Percentiles rank a stretch among this genome's conserved stretches.
phyloP scores from a whole-genome alignment of 2,113 vertebrate species.

The Nycticryphes semicollaris region DNA sequence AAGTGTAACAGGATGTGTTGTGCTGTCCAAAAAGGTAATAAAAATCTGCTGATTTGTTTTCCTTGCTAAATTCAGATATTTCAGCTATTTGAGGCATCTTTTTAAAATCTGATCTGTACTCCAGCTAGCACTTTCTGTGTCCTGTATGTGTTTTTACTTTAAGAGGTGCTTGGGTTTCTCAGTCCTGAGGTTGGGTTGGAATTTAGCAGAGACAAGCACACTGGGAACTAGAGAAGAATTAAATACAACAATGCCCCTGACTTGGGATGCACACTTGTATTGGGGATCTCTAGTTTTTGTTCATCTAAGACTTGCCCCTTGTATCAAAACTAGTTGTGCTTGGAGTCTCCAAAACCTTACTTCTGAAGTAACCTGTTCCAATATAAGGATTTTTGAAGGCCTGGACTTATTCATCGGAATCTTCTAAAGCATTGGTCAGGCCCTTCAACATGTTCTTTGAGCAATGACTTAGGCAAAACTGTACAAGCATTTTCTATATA shows the following conservation, averaged over 20 bases:
- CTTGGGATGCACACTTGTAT: neutral
- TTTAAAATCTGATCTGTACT: neutral
- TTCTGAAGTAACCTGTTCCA: neutral
- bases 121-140: neutral
- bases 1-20: neutral
- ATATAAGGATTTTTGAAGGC: neutral
- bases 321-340: neutral
- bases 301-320: neutral
- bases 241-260: neutral
- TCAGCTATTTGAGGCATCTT: neutral
- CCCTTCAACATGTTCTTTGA: neutral
- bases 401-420: neutral
- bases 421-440: neutral
- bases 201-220: neutral
- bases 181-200: neutral
- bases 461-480: neutral
- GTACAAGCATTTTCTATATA: neutral
- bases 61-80: neutral
- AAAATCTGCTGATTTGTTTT: neutral
- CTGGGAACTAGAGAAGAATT: neutral
- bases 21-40: neutral
- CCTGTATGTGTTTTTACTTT: neutral
- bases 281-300: neutral
- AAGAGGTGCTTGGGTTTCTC: neutral
- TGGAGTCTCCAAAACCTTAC: neutral